A percentile compares a stretch with the other conserved stretches of the same genome.
Conservation (phyloP, 2,113 vertebrate species). For the Microcebus ravelobensis region DNA sequence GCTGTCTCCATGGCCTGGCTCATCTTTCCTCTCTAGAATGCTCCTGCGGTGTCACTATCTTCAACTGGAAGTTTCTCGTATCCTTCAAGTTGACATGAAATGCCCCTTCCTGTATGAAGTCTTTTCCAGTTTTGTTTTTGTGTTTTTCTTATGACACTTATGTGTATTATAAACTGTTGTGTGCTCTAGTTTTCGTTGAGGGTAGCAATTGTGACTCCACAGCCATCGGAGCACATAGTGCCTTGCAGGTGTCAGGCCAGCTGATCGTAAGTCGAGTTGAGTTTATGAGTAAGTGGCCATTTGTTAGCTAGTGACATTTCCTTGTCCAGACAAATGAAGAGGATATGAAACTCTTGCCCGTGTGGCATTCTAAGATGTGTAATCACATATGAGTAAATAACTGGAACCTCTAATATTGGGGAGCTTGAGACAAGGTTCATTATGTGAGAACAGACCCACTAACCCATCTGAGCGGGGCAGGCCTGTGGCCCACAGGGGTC, state of each 20-base stretch:
- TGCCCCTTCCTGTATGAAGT: too few species aligned
- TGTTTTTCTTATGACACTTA: not conserved
- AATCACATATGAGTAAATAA: not conserved
- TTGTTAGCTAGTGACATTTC: not conserved
- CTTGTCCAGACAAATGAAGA: not conserved
- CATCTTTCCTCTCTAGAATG: not conserved
- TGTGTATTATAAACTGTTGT: not conserved
- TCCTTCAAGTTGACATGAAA: not conserved
- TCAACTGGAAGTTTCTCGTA: not conserved
- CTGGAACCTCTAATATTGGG: not conserved
- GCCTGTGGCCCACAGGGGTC: not conserved
- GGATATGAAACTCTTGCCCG: not conserved
- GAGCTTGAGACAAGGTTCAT: not conserved
- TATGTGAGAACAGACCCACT: not conserved
- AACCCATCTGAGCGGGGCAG: not conserved
- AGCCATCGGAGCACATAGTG: accelerated
- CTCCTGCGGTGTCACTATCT: not conserved
- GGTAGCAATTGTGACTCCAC: not conserved
- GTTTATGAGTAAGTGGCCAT: not conserved
- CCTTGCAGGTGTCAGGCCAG: not conserved
- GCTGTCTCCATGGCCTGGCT: not conserved
- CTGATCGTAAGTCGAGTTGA: not conserved
- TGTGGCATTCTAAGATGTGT: not conserved
- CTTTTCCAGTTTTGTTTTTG: not conserved
- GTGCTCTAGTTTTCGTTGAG: not conserved